Evolutionary conservation across 2,113 vertebrate species (phyloP), one percentile per base, ranked within the genome.

Genomic region (Neopipo cinnamomea): DNA sequence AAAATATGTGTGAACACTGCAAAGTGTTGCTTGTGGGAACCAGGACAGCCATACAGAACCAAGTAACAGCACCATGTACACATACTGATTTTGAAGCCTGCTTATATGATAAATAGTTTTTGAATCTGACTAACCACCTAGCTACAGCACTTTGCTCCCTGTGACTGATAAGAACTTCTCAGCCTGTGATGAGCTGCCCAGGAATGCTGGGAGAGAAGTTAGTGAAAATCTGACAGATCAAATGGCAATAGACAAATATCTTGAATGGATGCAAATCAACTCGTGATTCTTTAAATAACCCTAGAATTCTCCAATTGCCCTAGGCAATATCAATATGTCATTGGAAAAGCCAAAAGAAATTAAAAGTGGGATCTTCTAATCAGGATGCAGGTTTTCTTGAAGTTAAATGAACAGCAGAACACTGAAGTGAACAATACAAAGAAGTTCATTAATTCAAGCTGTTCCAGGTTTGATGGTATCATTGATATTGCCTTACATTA

Each of bases 301-400:
- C 35, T 31, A 12, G 17, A 33, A 59, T 21, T 80, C 25, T 4
- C 31, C 50, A 50, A 16, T 44, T 75, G 28, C 66, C 65, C 19
- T 62, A 68, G 30, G 56, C 25, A 79, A 62, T 37, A 49, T 62
- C 49, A 66, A 65, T 14, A 65, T 76, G 14, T 23, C 39, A 55
- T 6, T 83, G 59, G 25, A 83, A 94, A 91, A 94, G 17, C 7
- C 13, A 85, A 77, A 90, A 73, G 14, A 85, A 67, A 91, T 72
- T 47, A 44, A 67, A 92, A 94, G 52, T 81, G 16, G 17, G 4
- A 46, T 78, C 17, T 68, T 82, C 81, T 88, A 28, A 76, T 77
- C 37, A 83, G 41, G 28, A 58, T 65, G 35, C 35, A 37, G 53
- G 10, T 83, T 93, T 93, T 82, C 81, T 76, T 62, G 12, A 50